Evolutionary conservation across 1,140 invertebrate species (phyloP), one percentile per base, ranked within the genome.

Genomic region (Aethina tumida): DNA sequence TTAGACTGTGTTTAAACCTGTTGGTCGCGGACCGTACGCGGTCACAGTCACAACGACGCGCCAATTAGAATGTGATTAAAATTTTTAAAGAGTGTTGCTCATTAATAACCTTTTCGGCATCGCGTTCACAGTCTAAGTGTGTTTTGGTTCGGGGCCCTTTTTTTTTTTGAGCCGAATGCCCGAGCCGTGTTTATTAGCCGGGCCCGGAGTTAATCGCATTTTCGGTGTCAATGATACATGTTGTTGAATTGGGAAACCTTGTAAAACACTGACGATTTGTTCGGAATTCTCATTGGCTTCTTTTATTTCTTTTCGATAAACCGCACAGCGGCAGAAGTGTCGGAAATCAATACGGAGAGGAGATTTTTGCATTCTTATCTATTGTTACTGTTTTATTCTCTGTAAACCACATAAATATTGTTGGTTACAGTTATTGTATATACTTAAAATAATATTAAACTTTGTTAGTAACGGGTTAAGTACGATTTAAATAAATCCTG

Each of bases 191-290:
- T 21, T 27, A 41, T 41, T 29, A 26, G 12, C 38, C 27, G 35
- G n/a, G n/a, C n/a, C 30, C 40, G 36, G 36, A 27, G 32, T 35
- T 45, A 46, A 46, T 46, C 44, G 36, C 35, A 31, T 46, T 46
- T 35, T n/a, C 35, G 24, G 37, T 41, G 44, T 46, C 35, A 41
- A 45, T 41, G 24, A 43, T 35, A 44, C 37, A 39, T 10, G 8
- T 39, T 41, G 34, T 35, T 20, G 32, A 17, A 22, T 15, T 28
- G 7, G 32, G 9, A 24, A 33, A 41, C 9, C 7, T 35, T 9
- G 33, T 35, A 35, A 35, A 35, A 35, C 26, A 35, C 24, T n/a
- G n/a, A n/a, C 8, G 28, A n/a, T n/a, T n/a, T n/a, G n/a, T n/a
- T n/a, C n/a, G n/a, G n/a, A n/a, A n/a, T n/a, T n/a, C n/a, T n/a